Conservation (phyloP, 2,113 vertebrate species). For the Equus przewalskii region DNA sequence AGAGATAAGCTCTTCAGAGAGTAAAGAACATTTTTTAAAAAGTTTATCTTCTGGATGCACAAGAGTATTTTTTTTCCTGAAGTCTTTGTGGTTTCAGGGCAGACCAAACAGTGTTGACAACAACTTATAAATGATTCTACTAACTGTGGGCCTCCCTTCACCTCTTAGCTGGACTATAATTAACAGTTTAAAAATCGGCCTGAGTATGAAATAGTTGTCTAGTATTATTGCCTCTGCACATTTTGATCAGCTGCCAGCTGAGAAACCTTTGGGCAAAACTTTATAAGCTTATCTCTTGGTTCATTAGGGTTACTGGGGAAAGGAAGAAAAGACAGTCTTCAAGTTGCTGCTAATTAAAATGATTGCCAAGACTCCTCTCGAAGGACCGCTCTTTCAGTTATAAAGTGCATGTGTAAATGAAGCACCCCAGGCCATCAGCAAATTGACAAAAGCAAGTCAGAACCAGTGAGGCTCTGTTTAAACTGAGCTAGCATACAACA, state of each 20-base stretch:
- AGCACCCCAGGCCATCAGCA: conserved; percentile 56
- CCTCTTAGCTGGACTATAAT: conserved; percentile 53
- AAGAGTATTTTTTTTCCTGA: conserved; percentile 14
- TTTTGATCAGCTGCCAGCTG: conserved; percentile 70
- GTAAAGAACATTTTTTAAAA: conserved; percentile 18
- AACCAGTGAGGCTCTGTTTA: conserved; percentile 58
- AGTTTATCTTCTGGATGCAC: conserved; percentile 54
- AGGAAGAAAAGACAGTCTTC: conserved; percentile 48
- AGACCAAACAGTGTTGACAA: conserved; percentile 57
- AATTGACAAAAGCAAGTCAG: conserved; percentile 68
- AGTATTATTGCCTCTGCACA: conserved; percentile 43
- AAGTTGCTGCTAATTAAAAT: conserved; percentile 78
- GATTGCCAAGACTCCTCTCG: conserved; percentile 66
- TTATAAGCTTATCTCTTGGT: conserved; percentile 59
- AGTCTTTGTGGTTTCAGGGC: conserved; percentile 48
- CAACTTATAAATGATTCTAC: conserved; percentile 18
- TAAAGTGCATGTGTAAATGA: conserved; percentile 76
- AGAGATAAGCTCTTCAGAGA: conserved; percentile 38
- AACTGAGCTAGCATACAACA: conserved; percentile 27
- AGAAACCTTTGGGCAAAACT: conserved; percentile 64
- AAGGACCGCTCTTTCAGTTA: conserved; percentile 65
- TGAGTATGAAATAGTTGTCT: conserved; percentile 61
- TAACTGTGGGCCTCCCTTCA: conserved; percentile 30
- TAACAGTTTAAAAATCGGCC: conserved; percentile 67
- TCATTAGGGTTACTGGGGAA: conserved; percentile 65